Conservation (phyloP, 2,888 invertebrate genomes). For the Sinotaia quadrata region DNA sequence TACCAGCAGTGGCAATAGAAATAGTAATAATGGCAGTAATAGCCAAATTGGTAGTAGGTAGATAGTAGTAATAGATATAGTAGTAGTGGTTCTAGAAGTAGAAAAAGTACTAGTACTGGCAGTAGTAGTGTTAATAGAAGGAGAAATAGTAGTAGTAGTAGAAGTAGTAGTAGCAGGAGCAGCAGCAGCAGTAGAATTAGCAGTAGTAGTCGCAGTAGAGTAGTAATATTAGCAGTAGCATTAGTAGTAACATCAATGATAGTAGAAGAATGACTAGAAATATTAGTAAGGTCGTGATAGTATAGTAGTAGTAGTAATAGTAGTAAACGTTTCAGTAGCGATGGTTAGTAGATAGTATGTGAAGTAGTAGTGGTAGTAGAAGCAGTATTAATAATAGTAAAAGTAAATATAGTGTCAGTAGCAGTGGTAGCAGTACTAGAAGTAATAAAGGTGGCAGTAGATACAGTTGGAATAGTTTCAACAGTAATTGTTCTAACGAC, state of each 20-base stretch:
- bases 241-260: too few relatives aligned
- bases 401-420: slow-evolving; percentile 2
- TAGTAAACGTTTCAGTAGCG: not conserved
- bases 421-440: slow-evolving; percentile 25
- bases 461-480: slow-evolving; percentile 27
- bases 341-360: not conserved
- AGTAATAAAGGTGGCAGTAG: slow-evolving; percentile 29
- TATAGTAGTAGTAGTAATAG: not conserved
- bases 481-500: slow-evolving; percentile 26
- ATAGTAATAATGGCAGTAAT: slow-evolving; percentile 5
- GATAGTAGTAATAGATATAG: not conserved
- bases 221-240: not conserved
- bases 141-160: slow-evolving; percentile 14
- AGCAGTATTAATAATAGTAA: not conserved
- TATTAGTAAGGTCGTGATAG: not conserved
- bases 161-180: slow-evolving; percentile 30
- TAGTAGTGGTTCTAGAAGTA: slow-evolving; percentile 18
- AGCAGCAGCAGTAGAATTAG: slow-evolving; percentile 27
- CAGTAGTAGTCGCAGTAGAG: slow-evolving; percentile 21
- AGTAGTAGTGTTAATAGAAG: slow-evolving; percentile 1
- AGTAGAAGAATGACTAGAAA: too few relatives aligned
- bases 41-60: not conserved
- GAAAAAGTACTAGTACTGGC: slow-evolving; percentile 15
- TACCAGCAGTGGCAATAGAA: slow-evolving; percentile 6
- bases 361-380: not conserved